Evolutionary conservation across 2,888 invertebrate species (phyloP), one percentile per base, ranked within the genome.

Genomic region (Mythimna loreyi): DNA sequence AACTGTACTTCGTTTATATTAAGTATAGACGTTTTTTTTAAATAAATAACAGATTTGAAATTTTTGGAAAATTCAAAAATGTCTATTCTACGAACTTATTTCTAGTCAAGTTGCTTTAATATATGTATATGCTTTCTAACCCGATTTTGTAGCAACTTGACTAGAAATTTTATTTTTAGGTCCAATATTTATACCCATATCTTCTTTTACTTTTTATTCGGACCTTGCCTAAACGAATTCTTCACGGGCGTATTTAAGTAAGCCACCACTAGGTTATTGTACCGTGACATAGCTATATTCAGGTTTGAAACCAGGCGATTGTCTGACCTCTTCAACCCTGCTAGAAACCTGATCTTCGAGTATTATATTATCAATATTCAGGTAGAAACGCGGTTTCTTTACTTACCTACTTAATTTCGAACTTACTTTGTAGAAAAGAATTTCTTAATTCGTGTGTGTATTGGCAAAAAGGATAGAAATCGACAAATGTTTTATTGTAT

Each of bases 291-390:
- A 47, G 40, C 58, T 40, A 47, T 58, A 72, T 72, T 81, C 67
- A 66, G 55, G 72, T 81, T 78, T 78, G 11, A 36, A 67, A 71
- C 55, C 59, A 71, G 60, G 52, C 53, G 40, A 52, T 50, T 81
- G 43, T 60, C 78, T 80, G 78, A 80, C 71, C 78, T 76, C 76
- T 50, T 63, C 66, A 76, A 78, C 81, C 71, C 71, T 66, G 11
- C 5, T 36, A 59, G 65, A 67, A 78, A 80, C 78, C 66, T 53
- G 78, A 80, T 63, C 49, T 60, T 67, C 52, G 13, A 61, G 53
- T 69, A 75, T 57, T 67, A 45, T 65, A 55, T 49, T 66, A 80
- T 75, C 36, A 60, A 30, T 63, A 40, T 55, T 59, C 63, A 57
- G 60, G 45, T 64, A 61, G 43, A 74, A 16, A 52, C 59, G 40